Percentiles rank a stretch among this genome's conserved stretches.
phyloP scores from a whole-genome alignment of 2,888 invertebrate genomes.

The Synergus gifuensis region DNA sequence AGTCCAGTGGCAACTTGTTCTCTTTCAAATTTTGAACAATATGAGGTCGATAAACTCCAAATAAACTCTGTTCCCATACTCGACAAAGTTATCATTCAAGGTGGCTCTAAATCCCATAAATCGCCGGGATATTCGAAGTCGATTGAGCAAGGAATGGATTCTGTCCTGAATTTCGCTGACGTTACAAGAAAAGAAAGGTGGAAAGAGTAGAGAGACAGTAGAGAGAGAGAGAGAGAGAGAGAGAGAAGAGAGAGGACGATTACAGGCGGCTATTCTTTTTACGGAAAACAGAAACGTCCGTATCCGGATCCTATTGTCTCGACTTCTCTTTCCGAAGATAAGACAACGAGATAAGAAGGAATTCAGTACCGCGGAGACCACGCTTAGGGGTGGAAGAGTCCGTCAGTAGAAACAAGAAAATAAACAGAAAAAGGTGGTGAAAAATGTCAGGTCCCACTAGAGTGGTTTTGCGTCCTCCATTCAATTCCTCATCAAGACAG shows the following conservation, averaged over 20 bases:
- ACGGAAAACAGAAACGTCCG: constrained; percentile 34
- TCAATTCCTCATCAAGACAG: constrained; percentile 67
- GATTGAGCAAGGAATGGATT: constrained; percentile 2
- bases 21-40: no score
- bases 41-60: neutral
- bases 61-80: neutral
- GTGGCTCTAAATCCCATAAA: neutral
- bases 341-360: constrained; percentile 45
- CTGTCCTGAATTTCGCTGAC: constrained; percentile 1
- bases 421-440: constrained; percentile 59
- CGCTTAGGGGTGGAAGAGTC: constrained; percentile 46
- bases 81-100: no score
- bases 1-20: no score
- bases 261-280: constrained; percentile 40
- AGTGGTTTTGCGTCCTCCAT: constrained; percentile 60
- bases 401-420: constrained; percentile 58
- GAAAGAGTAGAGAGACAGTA: constrained; percentile 13
- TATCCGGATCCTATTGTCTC: constrained; percentile 37
- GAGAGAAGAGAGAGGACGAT: no score
- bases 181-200: constrained; percentile 23
- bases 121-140: neutral
- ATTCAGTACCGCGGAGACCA: constrained; percentile 29
- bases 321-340: constrained; percentile 15
- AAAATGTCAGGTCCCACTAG: constrained; percentile 58
- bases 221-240: no score